phyloP scores from a whole-genome alignment of 2,113 vertebrate species.

The Nibea coibor region DNA sequence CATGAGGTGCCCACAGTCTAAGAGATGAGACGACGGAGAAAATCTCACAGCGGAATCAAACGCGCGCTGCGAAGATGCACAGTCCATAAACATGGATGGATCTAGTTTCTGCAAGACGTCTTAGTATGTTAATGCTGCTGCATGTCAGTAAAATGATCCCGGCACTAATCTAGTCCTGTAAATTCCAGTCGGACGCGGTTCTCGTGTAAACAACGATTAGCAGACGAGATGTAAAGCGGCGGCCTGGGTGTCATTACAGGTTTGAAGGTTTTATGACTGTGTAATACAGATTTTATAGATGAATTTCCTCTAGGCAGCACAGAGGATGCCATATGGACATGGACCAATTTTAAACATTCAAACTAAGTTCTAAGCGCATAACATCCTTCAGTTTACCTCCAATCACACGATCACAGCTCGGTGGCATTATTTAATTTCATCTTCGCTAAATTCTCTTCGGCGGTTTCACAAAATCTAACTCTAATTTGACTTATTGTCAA shows the following conservation, averaged over 20 bases:
- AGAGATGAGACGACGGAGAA: not conserved
- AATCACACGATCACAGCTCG: not conserved
- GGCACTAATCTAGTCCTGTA: not conserved
- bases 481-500: conserved; percentile 29
- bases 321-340: not conserved
- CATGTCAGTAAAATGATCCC: conserved; percentile 6
- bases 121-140: conserved; percentile 4
- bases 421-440: not conserved
- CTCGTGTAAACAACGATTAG: conserved; percentile 20
- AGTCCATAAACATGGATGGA: not conserved
- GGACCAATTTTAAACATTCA: not conserved
- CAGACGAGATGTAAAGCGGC: not conserved
- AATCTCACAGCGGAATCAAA: not conserved
- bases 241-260: not conserved
- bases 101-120: conserved; percentile 24
- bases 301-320: not conserved
- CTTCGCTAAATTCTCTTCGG: conserved; percentile 2
- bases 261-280: not conserved
- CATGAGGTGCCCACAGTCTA: not conserved
- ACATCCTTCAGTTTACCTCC: conserved; percentile 20
- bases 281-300: not conserved
- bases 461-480: conserved; percentile 24
- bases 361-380: not conserved
- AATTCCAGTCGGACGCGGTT: not conserved
- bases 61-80: not conserved